Evolutionary conservation across 1,140 invertebrate genomes (phyloP), one percentile per base, ranked within the genome.

Genomic region (Nephila pilipes): DNA sequence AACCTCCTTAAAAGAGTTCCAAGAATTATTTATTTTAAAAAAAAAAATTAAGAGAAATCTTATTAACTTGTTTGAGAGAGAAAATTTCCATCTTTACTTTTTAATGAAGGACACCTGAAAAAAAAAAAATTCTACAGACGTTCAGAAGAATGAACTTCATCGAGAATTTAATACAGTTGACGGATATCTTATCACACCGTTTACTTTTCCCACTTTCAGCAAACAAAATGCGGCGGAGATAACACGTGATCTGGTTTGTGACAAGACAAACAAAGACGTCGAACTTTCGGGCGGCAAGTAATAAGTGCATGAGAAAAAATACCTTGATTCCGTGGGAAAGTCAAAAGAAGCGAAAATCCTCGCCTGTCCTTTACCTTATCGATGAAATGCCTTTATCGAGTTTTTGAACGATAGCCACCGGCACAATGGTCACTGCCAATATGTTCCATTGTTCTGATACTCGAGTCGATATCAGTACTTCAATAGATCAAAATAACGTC

Each of bases 251-350:
- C 22, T 63, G 22, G 20, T 63, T n/a, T 6, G 63, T 65, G 63
- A 65, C 63, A 29, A 25, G n/a, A n/a, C 63, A 65, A 65, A 65
- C 63, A 65, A 65, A 65, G 63, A 65, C 63, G 25, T 65, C 63
- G 25, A 65, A 65, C 63, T 65, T 65, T 65, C 63, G 63, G 22
- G n/a, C n/a, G 6, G n/a, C n/a, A n/a, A 25, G 25, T 25, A 25
- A n/a, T 14, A 25, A 29, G 63, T 25, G n/a, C 63, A 65, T 25
- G 63, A 65, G 63, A 65, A 25, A 65, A 65, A 65, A 29, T 25
- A 65, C 63, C 63, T 29, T 10, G 25, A 65, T n/a, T 65, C 63
- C 63, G 63, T 65, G 63, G 22, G 63, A 65, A 65, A 65, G 63
- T 65, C n/a, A 65, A 65, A 65, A 65, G 63, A 3, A 25, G 22